A percentile compares a stretch with the other conserved stretches of the same genome.
Conservation (phyloP, 2,888 invertebrate genomes). For the Cantharis lateralis region DNA sequence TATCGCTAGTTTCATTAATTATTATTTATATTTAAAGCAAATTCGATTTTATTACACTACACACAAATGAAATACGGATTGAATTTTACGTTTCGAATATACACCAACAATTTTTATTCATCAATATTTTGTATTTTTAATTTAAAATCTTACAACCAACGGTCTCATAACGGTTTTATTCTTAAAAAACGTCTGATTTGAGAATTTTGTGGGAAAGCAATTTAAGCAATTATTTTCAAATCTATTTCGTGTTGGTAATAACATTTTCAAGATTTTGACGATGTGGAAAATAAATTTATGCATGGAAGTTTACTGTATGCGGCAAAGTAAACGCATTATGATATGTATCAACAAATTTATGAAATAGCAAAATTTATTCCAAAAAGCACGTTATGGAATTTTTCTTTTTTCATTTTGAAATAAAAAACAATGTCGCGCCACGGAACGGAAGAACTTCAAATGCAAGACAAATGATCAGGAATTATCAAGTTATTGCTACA, state of each 20-base stretch:
- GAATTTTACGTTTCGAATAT: not conserved
- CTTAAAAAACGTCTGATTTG: not conserved
- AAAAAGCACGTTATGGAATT: not conserved
- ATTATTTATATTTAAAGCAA: not conserved
- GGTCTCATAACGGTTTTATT: not conserved
- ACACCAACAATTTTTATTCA: not conserved
- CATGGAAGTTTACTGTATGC: not conserved
- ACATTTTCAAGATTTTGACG: not conserved
- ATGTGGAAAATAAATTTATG: not conserved
- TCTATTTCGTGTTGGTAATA: not conserved
- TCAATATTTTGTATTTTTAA: not conserved
- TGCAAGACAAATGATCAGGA: too few species aligned
- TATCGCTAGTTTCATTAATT: not conserved
- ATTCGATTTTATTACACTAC: not conserved
- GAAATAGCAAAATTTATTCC: not conserved
- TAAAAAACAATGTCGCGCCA: not conserved
- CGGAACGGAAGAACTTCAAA: too few species aligned
- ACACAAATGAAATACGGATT: not conserved
- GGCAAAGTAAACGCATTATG: not conserved
- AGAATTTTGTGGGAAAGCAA: not conserved
- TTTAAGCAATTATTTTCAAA: not conserved
- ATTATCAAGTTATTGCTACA: not conserved
- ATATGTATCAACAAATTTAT: not conserved
- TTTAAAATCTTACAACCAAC: not conserved
- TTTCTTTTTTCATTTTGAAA: not conserved